Evolutionary conservation across 2,888 invertebrate species (phyloP).

Genomic region (Opisthograptis luteolata): DNA sequence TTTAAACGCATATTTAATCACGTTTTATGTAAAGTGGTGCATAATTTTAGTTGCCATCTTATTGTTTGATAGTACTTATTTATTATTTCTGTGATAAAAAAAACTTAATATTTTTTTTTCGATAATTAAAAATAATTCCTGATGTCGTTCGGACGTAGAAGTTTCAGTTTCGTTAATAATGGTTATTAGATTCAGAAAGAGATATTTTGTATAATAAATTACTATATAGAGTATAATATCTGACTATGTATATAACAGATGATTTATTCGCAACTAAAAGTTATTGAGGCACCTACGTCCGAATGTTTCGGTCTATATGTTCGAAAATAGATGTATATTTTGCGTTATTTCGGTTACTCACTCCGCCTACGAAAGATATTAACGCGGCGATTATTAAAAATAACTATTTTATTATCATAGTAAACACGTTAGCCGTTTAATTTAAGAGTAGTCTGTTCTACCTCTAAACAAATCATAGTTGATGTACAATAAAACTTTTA

Average conservation of each 20-base stretch:
- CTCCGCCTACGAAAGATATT: conserved; percentile 80
- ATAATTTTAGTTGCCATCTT: conserved; percentile 76
- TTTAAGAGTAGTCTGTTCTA: conserved; percentile 83
- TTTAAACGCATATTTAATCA: conserved; percentile 25
- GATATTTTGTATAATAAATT: conserved; percentile 33
- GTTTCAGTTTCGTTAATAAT: conserved; percentile 21
- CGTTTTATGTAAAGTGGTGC: conserved; percentile 61
- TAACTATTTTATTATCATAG: conserved; percentile 69
- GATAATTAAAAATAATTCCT: conserved; percentile 39
- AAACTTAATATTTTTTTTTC: conserved; percentile 51
- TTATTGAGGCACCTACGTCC: conserved; percentile 44
- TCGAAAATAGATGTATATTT: conserved; percentile 37
- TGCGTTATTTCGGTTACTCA: conserved; percentile 60
- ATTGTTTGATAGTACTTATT: conserved; percentile 75
- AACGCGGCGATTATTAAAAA: conserved; percentile 67
- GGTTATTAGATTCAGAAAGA: conserved; percentile 24
- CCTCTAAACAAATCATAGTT: conserved; percentile 83
- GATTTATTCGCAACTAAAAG: conserved; percentile 5
- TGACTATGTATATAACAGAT: conserved; percentile 23
- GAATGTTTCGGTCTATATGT: conserved; percentile 22
- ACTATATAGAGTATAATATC: conserved; percentile 4
- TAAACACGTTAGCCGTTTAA: conserved; percentile 77
- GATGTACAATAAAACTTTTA: conserved; percentile 84
- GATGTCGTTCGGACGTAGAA: conserved; percentile 28
- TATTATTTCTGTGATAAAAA: conserved; percentile 82